Evolutionary conservation across 2,888 invertebrate species (phyloP), one percentile per base, ranked within the genome.

Genomic region (Corbicula japonica): DNA sequence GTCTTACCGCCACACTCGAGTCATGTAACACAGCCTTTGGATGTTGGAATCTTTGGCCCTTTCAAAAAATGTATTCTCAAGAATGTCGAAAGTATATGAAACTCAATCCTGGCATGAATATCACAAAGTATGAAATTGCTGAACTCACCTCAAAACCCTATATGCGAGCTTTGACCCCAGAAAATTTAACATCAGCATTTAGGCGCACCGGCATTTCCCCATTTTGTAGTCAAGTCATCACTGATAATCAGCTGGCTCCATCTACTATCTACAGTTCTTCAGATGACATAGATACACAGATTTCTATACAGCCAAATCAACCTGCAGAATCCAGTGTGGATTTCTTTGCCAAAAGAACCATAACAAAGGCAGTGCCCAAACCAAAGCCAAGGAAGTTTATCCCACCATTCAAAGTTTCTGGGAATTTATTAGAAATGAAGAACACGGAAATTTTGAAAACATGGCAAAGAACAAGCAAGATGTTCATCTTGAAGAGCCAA

Each of bases 121-220:
- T n/a, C n/a, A n/a, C 48, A n/a, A 6, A 48, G 12, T 12, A 6
- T 48, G 8, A 48, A n/a, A 6, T n/a, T 48, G 8, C n/a, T 48
- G n/a, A n/a, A 5, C 8, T 48, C 21, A 48, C 48, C 8, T n/a
- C 48, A 6, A n/a, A 48, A 48, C 48, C 8, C 21, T 48, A 48
- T 23, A 12, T 12, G n/a, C 18, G 21, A n/a, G n/a, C 48, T 12
- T 48, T 48, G 21, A 12, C 48, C n/a, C n/a, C n/a, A n/a, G 48
- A 48, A n/a, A 48, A 48, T n/a, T 23, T 48, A 6, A 48, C n/a
- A 48, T 48, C 48, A 6, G 48, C 48, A 48, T 48, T 48, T 48
- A 48, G n/a, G 21, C 8, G 48, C 5, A 48, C 48, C 18, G 48
- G 48, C 8, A 48, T 48, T 5, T 48, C 18, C 21, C 48, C 48